phyloP scores from a whole-genome alignment of 2,888 invertebrate species.

The Apocheima hispidaria region DNA sequence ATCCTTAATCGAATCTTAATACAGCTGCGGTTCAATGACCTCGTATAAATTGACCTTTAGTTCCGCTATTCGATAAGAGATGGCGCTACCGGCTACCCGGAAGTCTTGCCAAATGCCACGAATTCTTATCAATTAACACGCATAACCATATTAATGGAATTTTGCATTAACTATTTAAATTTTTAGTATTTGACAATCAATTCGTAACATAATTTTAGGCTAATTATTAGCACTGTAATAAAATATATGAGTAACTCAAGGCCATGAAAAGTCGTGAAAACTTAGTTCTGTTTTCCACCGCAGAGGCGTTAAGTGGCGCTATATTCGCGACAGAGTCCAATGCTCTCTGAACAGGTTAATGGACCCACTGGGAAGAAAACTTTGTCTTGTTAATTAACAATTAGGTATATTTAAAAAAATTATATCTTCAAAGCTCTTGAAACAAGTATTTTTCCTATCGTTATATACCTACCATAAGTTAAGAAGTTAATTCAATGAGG shows the following conservation, averaged over 20 bases:
- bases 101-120: slow-evolving; percentile 34
- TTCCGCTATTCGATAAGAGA: slow-evolving; percentile 54
- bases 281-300: slow-evolving; percentile 41
- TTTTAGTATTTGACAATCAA: background rate
- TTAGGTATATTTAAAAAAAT: slow-evolving; percentile 13
- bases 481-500: no score
- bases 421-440: no score
- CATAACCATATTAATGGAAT: background rate
- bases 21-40: slow-evolving; percentile 54
- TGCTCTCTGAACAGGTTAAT: slow-evolving; percentile 68
- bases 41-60: slow-evolving; percentile 54
- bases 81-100: slow-evolving; percentile 62
- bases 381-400: background rate
- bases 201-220: background rate
- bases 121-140: background rate
- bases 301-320: slow-evolving; percentile 47
- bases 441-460: no score
- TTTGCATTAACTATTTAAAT: background rate
- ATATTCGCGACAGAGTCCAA: slow-evolving; percentile 62
- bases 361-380: slow-evolving; percentile 48
- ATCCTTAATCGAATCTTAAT: slow-evolving; percentile 49
- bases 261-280: slow-evolving; percentile 26
- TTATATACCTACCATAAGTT: no score
- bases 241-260: background rate
- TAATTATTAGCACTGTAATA: background rate